phyloP scores from a whole-genome alignment of 2,888 invertebrate species.

The Physocephala rufipes region DNA sequence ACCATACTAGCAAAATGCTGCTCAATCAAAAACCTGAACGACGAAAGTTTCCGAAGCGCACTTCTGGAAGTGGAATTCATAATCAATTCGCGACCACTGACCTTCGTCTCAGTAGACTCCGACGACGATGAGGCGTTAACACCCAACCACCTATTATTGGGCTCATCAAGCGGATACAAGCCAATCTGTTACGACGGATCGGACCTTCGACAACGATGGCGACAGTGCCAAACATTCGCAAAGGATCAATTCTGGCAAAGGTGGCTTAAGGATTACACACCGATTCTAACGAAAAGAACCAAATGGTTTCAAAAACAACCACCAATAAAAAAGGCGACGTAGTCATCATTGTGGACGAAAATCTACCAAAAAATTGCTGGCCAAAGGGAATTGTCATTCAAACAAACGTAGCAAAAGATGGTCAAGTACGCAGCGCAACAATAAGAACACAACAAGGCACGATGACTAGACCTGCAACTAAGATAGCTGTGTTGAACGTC shows the following conservation, averaged over 20 bases:
- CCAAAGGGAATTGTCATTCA: conserved; percentile 36
- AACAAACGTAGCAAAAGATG: neutral
- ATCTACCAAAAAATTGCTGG: conserved; percentile 37
- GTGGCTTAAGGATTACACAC: conserved; percentile 40
- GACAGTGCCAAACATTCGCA: conserved; percentile 35
- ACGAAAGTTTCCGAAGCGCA: conserved; percentile 37
- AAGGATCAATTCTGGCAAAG: conserved; percentile 43
- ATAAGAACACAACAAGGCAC: conserved; percentile 14
- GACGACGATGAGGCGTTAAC: conserved; percentile 43
- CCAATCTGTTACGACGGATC: neutral
- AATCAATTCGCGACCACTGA: conserved; percentile 37
- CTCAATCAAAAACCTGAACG: conserved; percentile 37
- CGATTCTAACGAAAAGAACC: conserved; percentile 33
- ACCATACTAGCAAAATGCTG: conserved; percentile 26
- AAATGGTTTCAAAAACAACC: conserved; percentile 38
- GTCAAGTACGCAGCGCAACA: conserved; percentile 1
- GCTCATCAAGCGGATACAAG: conserved; percentile 2
- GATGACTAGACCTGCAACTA: conserved; percentile 34
- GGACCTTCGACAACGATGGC: neutral
- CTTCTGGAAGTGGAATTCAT: conserved; percentile 41
- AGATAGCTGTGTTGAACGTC: conserved; percentile 39
- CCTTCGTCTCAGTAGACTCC: conserved; percentile 30
- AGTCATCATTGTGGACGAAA: conserved; percentile 39
- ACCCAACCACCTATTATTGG: conserved; percentile 37
- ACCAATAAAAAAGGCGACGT: conserved; percentile 37